Evolutionary conservation across 1,140 invertebrate genomes (phyloP).

Genomic region (Carposina sasakii): DNA sequence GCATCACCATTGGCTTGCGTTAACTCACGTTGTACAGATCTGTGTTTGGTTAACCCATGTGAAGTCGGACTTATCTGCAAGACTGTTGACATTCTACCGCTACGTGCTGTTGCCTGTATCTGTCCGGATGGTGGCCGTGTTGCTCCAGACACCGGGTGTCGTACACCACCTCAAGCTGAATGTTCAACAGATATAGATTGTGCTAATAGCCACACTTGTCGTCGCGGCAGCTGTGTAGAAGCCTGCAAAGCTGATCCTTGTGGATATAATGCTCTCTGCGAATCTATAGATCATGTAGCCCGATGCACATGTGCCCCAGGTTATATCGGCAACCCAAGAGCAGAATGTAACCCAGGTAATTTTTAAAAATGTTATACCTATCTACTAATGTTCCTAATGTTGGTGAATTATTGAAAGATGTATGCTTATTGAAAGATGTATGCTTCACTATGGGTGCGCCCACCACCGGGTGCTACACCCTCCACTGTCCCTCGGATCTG

Average conservation of each 20-base stretch:
- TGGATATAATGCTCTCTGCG: conserved; percentile 89
- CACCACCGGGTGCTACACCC: too few relatives aligned
- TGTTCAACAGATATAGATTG: conserved; percentile 85
- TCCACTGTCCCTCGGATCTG: too few relatives aligned
- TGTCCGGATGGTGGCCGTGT: conserved; percentile 77
- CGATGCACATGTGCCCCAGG: conserved; percentile 85
- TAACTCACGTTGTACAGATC: conserved; percentile 82
- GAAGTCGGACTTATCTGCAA: conserved; percentile 82
- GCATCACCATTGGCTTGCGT: conserved; percentile 82
- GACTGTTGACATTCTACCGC: conserved; percentile 83
- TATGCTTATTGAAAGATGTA: too few relatives aligned
- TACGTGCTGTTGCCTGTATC: conserved; percentile 86
- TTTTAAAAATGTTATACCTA: conserved; percentile 1
- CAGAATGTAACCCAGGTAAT: conserved; percentile 82
- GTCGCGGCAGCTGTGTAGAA: conserved; percentile 82
- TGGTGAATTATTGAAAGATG: too few relatives aligned
- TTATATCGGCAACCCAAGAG: conserved; percentile 86
- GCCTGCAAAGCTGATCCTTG: conserved; percentile 85
- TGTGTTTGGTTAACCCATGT: conserved; percentile 82
- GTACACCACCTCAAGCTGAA: conserved; percentile 68
- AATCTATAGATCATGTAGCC: conserved; percentile 81
- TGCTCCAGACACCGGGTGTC: conserved; percentile 75
- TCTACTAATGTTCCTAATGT: too few relatives aligned
- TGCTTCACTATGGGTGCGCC: too few relatives aligned
- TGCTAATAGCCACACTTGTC: conserved; percentile 79